These are phyloP conservation scores for Halcyon malimbica DNA, from an alignment of 2,113 vertebrate species.

Conservation along the genomic window DNA sequence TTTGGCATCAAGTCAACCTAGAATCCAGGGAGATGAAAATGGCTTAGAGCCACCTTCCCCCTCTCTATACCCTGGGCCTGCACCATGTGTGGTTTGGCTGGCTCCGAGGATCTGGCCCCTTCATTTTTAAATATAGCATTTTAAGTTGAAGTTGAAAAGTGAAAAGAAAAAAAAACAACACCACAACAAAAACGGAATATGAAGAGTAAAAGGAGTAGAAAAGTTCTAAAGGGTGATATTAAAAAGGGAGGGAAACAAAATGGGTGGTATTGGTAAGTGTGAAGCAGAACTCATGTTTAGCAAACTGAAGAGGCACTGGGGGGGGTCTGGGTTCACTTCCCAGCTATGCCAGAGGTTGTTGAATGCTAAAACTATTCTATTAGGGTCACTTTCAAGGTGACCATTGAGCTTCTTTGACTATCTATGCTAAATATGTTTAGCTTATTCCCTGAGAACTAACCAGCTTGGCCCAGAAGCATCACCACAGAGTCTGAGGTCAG, in stretches of 20 bases:
- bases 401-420: background rate
- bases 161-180: background rate
- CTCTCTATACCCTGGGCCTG: constrained; percentile 9
- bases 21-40: constrained; percentile 66
- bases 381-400: background rate
- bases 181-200: background rate
- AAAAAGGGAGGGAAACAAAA: background rate
- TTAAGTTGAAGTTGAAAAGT: constrained; percentile 34
- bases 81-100: constrained; percentile 68
- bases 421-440: background rate
- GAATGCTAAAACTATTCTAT: background rate
- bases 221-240: constrained; percentile 14
- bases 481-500: background rate
- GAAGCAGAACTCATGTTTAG: constrained; percentile 3
- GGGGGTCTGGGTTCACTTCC: background rate
- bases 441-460: background rate
- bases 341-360: background rate
- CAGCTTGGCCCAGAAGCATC: background rate
- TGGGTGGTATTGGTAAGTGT: constrained; percentile 2
- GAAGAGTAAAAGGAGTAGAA: constrained; percentile 28
- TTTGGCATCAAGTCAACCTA: constrained; percentile 67
- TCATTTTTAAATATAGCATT: constrained; percentile 44
- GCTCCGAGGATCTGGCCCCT: constrained; percentile 38
- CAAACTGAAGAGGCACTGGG: background rate
- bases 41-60: constrained; percentile 57